A percentile compares a stretch with the other conserved stretches of the same genome.
These are phyloP conservation scores for Tetramorium parvispinum DNA, from an alignment of 1,140 invertebrate species.

Conservation along the genomic window DNA sequence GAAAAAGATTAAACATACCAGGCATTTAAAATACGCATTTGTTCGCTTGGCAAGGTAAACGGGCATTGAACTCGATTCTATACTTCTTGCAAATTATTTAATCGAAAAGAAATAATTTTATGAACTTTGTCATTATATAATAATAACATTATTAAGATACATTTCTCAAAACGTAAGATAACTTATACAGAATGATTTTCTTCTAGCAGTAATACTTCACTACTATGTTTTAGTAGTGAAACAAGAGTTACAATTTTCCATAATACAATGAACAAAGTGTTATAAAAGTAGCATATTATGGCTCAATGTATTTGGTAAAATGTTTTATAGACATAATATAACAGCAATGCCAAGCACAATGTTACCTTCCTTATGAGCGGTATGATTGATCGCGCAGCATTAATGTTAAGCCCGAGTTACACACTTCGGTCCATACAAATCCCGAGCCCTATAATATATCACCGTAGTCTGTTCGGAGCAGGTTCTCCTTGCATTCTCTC, in stretches of 20 bases:
- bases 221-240: neutral
- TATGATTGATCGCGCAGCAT: slow-evolving; percentile 83
- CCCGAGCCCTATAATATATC: slow-evolving; percentile 84
- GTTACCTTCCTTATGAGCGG: slow-evolving; percentile 63
- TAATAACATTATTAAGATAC: neutral
- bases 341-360: slow-evolving; percentile 53
- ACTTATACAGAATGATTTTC: too few relatives aligned
- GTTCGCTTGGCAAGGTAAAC: neutral
- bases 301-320: slow-evolving; percentile 17
- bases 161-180: neutral
- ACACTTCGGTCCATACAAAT: slow-evolving; percentile 85
- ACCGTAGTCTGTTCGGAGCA: slow-evolving; percentile 80
- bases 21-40: neutral
- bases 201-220: neutral
- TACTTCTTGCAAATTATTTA: neutral
- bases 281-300: slow-evolving; percentile 17
- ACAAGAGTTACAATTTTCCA: neutral
- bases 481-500: slow-evolving; percentile 74
- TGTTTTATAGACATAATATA: slow-evolving; percentile 29
- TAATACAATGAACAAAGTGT: neutral
- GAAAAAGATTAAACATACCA: slow-evolving; percentile 16
- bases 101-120: neutral
- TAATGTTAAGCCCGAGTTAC: slow-evolving; percentile 83
- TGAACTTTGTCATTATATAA: neutral
- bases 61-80: neutral